Evolutionary conservation across 2,888 invertebrate species (phyloP), one percentile per base, ranked within the genome.

Genomic region (Cosmorhoe ocellata): DNA sequence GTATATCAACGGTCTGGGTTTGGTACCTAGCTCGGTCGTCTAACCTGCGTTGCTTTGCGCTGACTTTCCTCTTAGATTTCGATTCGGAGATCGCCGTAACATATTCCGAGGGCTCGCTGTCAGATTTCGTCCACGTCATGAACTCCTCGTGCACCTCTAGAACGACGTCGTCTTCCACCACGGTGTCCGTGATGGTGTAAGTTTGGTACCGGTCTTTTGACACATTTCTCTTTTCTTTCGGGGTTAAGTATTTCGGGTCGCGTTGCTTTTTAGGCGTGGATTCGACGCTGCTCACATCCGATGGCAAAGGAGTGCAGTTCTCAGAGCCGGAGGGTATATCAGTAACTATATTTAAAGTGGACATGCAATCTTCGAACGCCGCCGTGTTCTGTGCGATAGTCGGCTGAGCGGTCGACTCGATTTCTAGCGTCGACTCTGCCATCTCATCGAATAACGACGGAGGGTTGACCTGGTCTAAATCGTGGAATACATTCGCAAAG

Each of bases 201-300:
- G 96, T 97, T 74, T 94, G 95, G 73, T 94, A 96, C 53, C 97
- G 92, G 65, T 97, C 96, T 71, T 95, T 95, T 1, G 94, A 92
- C 28, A 94, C 78, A 61, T 93, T 93, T 31, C 96, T 87, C 68
- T 94, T 94, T 71, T 96, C 95, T 76, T 95, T 96, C 0, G 96
- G 95, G 0, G 95, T 96, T 51, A 95, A 70, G 41, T 84, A 89
- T 33, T 84, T 78, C 0, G 81, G 71, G 62, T 84, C 84, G 44
- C 85, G 79, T 22, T 90, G 90, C 66, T 92, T 93, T 61, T 93
- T 94, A 0, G 95, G 95, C 0, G 95, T 95, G 0, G 95, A 94
- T 65, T 96, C 96, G 0, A 93, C 93, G 39, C 95, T 95, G 69
- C 94, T 94, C 1, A 93, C 84, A 66, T 95, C 95, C 0, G 94